Conservation (phyloP, 2,888 invertebrate species). For the Tetheella fluctuosa region DNA sequence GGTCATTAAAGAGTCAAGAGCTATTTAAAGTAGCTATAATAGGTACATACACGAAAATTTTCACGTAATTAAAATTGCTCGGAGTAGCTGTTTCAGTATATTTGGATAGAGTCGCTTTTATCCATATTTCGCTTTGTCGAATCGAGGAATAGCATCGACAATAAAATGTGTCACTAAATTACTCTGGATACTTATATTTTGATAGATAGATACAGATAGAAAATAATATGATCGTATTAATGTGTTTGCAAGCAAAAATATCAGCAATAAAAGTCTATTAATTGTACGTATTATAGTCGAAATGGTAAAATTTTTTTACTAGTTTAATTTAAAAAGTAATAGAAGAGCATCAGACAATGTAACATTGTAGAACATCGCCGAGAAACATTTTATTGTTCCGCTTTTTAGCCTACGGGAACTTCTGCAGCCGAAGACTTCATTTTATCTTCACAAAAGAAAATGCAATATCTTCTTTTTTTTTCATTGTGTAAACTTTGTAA, state of each 20-base stretch:
- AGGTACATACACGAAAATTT: not conserved
- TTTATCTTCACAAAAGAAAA: not conserved
- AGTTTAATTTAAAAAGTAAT: not conserved
- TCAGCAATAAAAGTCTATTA: too few relatives aligned
- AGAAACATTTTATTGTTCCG: conserved; percentile 1
- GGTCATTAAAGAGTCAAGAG: not conserved
- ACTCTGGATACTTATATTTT: not conserved
- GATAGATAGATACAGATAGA: too few relatives aligned
- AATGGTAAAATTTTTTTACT: not conserved
- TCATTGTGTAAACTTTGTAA: too few relatives aligned
- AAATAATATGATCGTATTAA: not conserved
- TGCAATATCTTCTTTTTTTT: too few relatives aligned
- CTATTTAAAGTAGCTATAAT: conserved; percentile 6
- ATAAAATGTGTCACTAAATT: not conserved
- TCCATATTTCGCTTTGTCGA: not conserved
- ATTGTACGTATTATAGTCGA: too few relatives aligned
- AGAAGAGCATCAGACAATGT: not conserved
- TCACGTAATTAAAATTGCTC: conserved; percentile 3
- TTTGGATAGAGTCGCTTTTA: not conserved
- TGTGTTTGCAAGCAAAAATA: not conserved
- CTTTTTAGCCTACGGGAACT: not conserved
- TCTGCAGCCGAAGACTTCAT: not conserved
- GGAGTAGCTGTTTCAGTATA: not conserved
- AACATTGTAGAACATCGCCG: not conserved
- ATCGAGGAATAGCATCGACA: not conserved